Evolutionary conservation across 1,140 invertebrate genomes (phyloP).

Genomic region (Drosophila lowei): DNA sequence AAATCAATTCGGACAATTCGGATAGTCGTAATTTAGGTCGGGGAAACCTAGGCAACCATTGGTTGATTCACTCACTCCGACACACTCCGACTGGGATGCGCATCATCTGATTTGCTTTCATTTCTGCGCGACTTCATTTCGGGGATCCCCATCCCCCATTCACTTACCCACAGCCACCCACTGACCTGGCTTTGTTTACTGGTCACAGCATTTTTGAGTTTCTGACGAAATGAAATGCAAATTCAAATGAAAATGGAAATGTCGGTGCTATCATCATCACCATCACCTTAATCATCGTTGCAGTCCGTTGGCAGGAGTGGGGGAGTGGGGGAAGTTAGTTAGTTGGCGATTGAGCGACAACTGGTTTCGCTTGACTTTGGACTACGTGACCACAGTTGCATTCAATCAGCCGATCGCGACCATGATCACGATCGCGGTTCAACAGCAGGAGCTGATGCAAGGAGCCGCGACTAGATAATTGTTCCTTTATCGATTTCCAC

Average conservation of each 20-base stretch:
- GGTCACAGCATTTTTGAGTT: slow-evolving; percentile 10
- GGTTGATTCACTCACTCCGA: too few species aligned
- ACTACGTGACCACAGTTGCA: slow-evolving; percentile 62
- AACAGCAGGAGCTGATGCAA: slow-evolving; percentile 43
- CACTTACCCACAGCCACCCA: slow-evolving; percentile 2
- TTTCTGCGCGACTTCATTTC: neutral
- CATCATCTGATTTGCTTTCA: too few species aligned
- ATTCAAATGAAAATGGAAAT: slow-evolving; percentile 24
- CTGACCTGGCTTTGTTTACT: slow-evolving; percentile 15
- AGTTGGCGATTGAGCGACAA: slow-evolving; percentile 30
- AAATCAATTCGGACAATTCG: too few species aligned
- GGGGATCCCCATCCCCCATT: slow-evolving; percentile 10
- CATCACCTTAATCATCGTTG: slow-evolving; percentile 6
- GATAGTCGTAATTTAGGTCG: too few species aligned
- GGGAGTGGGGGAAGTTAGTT: slow-evolving; percentile 2
- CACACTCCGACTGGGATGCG: too few species aligned
- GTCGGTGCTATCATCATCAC: slow-evolving; percentile 4
- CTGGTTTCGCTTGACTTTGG: slow-evolving; percentile 56
- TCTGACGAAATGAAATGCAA: slow-evolving; percentile 41
- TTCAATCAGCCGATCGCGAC: slow-evolving; percentile 3
- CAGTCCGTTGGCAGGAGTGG: neutral
- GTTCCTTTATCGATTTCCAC: slow-evolving; percentile 43
- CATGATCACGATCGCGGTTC: slow-evolving; percentile 10
- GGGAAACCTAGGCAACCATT: too few species aligned
- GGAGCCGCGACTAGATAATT: slow-evolving; percentile 45